Conservation (phyloP, 1,140 invertebrate genomes). For the Neoseiulus cucumeris region DNA sequence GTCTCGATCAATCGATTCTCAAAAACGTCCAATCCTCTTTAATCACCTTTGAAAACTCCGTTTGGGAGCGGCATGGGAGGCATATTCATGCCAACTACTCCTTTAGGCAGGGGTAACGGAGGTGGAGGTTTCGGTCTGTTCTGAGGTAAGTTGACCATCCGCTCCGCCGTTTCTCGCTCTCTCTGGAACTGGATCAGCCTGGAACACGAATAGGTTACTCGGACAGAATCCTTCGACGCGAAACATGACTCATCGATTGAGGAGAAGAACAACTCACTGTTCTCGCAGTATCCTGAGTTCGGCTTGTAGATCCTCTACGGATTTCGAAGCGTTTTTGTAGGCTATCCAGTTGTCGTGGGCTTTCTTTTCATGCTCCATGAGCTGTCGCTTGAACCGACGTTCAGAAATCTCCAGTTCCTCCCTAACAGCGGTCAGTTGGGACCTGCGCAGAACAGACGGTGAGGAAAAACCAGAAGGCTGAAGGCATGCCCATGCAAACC, state of each 20-base stretch:
- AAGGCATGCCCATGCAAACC: too few relatives aligned
- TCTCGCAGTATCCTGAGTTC: conserved; percentile 36
- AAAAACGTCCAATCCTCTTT: not conserved
- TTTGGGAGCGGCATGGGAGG: not conserved
- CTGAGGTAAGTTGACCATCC: not conserved
- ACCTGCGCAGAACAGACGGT: not conserved
- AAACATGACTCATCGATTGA: too few relatives aligned
- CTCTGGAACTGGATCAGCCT: not conserved
- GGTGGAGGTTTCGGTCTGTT: not conserved
- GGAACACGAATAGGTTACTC: too few relatives aligned
- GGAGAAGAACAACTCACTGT: not conserved
- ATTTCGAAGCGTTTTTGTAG: conserved; percentile 47
- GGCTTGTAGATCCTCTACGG: conserved; percentile 48
- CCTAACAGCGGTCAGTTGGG: conserved; percentile 30
- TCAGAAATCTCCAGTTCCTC: conserved; percentile 57
- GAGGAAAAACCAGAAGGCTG: too few relatives aligned
- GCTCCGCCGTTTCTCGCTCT: not conserved
- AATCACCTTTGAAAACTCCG: not conserved
- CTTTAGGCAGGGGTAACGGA: not conserved
- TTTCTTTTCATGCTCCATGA: conserved; percentile 48
- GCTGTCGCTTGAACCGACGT: conserved; percentile 47
- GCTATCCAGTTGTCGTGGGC: conserved; percentile 53
- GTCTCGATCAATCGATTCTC: not conserved
- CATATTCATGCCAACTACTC: not conserved
- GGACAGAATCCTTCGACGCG: too few relatives aligned